Evolutionary conservation across 2,113 vertebrate species (phyloP).

Genomic region (Xiphias gladius): DNA sequence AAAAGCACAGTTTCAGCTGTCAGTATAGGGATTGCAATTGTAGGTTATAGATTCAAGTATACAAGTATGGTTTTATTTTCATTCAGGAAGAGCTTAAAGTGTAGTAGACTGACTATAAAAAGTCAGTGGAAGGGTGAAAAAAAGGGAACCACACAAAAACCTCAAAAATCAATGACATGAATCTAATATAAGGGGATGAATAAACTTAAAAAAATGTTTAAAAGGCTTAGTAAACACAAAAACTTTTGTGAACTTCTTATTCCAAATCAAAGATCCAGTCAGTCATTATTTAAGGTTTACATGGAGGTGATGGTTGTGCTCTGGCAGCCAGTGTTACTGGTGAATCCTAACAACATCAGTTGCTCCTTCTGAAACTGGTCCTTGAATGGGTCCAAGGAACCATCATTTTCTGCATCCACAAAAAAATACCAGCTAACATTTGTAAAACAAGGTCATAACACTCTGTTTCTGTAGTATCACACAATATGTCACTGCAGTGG

Average conservation of each 20-base stretch:
- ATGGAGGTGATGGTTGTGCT: not conserved
- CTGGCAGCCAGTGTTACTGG: not conserved
- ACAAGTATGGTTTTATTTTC: conserved; percentile 12
- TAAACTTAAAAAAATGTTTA: conserved; percentile 1
- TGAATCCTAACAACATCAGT: not conserved
- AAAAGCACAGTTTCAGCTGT: not conserved
- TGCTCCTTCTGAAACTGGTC: not conserved
- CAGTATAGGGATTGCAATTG: not conserved
- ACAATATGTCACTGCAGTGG: not conserved
- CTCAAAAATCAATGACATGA: not conserved
- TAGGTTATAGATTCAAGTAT: not conserved
- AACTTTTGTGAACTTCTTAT: not conserved
- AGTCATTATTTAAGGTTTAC: not conserved
- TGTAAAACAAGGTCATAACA: conserved; percentile 8
- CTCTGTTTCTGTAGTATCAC: not conserved
- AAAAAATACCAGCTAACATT: not conserved
- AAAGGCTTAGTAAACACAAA: not conserved
- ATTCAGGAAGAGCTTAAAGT: conserved; percentile 6
- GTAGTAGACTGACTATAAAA: not conserved
- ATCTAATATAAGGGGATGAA: not conserved
- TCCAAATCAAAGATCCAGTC: conserved; percentile 9
- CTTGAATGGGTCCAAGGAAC: not conserved
- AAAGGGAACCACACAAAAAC: not conserved
- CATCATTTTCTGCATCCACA: not conserved
- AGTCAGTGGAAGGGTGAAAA: not conserved